Evolutionary conservation across 2,113 vertebrate species (phyloP).

Genomic region (Capra hircus): DNA sequence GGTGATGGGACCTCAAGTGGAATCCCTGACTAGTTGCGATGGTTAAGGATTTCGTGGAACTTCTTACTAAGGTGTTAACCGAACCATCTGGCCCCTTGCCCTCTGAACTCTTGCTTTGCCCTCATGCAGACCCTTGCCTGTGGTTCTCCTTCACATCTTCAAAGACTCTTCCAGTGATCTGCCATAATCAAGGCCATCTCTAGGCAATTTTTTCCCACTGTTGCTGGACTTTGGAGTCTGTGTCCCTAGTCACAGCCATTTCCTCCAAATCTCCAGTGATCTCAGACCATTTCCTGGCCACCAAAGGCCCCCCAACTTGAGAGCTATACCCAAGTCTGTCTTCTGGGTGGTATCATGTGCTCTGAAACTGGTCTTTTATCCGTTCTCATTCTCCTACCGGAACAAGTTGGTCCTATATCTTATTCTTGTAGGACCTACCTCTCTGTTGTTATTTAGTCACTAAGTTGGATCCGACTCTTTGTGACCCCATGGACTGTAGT

Average conservation of each 20-base stretch:
- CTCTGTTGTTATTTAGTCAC: background rate
- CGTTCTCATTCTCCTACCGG: background rate
- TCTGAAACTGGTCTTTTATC: background rate
- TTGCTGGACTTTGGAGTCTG: background rate
- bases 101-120: background rate
- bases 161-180: slow-evolving; percentile 6
- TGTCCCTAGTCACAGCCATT: background rate
- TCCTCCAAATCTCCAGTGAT: background rate
- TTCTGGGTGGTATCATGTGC: background rate
- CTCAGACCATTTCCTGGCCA: background rate
- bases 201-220: background rate
- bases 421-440: background rate
- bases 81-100: background rate
- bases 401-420: background rate
- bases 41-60: background rate
- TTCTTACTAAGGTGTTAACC: background rate
- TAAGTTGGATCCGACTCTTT: background rate
- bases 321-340: background rate
- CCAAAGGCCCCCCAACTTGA: background rate
- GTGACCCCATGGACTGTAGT: background rate
- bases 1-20: background rate
- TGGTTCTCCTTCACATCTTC: background rate
- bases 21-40: background rate
- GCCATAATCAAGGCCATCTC: background rate
- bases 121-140: background rate